Evolutionary conservation across 2,797 vertebrate genomes (phyloP).

Genomic region (Pseudomugil gertrudae): DNA sequence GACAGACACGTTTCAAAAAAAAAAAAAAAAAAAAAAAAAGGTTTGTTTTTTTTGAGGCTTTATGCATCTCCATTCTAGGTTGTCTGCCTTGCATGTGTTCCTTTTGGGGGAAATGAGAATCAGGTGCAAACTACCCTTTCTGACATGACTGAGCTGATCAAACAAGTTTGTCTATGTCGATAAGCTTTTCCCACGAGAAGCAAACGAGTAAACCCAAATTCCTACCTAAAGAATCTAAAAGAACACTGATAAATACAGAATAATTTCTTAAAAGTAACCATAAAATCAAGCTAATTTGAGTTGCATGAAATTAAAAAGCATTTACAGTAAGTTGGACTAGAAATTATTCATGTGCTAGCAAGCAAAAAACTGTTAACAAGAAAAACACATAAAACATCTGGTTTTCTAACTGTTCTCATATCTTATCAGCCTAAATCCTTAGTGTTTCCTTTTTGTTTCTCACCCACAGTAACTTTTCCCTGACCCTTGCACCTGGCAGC

Average conservation of each 20-base stretch:
- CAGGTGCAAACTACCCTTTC: slow-evolving; percentile 61
- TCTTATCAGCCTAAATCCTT: slow-evolving; percentile 55
- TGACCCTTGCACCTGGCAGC: slow-evolving; percentile 53
- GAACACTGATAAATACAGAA: slow-evolving; percentile 31
- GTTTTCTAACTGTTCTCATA: slow-evolving; percentile 45
- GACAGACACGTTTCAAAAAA: too few species aligned
- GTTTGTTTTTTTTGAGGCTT: too few species aligned
- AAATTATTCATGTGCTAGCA: slow-evolving; percentile 37
- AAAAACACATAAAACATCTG: slow-evolving; percentile 59
- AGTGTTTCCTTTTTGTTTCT: slow-evolving; percentile 60
- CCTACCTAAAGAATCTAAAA: slow-evolving; percentile 26
- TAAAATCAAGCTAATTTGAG: slow-evolving; percentile 32
- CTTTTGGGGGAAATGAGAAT: slow-evolving; percentile 60
- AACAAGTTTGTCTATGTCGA: slow-evolving; percentile 43
- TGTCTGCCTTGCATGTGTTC: slow-evolving; percentile 52
- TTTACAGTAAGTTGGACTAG: slow-evolving; percentile 20
- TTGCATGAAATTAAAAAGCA: slow-evolving; percentile 23
- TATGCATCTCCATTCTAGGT: slow-evolving; percentile 35
- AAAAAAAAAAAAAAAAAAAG: too few species aligned
- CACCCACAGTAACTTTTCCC: slow-evolving; percentile 49
- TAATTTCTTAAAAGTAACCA: slow-evolving; percentile 9
- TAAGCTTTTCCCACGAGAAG: slow-evolving; percentile 39
- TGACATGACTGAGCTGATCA: slow-evolving; percentile 52
- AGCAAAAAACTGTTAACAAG: slow-evolving; percentile 32
- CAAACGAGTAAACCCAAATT: slow-evolving; percentile 52